Conservation (phyloP, 2,113 vertebrate species). For the Oncorhynchus kisutch region DNA sequence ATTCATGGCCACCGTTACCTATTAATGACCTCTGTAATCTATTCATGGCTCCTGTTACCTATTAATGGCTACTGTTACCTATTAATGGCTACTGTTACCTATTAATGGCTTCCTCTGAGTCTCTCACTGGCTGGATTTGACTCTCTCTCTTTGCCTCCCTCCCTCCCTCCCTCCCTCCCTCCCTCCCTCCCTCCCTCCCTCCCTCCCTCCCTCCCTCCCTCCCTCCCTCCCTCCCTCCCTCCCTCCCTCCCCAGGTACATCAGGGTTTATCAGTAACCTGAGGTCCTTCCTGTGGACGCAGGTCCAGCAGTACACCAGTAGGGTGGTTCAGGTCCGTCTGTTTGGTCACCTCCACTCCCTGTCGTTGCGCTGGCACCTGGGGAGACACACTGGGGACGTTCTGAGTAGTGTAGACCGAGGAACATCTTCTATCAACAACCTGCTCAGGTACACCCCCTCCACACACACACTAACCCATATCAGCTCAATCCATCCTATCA, state of each 20-base stretch:
- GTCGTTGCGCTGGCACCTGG: constrained; percentile 87
- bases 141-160: too few species aligned
- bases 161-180: not conserved
- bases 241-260: constrained; percentile 40
- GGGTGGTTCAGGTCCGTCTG: constrained; percentile 77
- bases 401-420: constrained; percentile 86
- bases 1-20: too few species aligned
- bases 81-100: too few species aligned
- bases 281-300: constrained; percentile 88
- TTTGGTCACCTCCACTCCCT: constrained; percentile 85
- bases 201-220: not conserved
- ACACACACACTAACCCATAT: not conserved
- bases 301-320: constrained; percentile 87
- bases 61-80: too few species aligned
- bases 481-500: too few species aligned
- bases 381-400: constrained; percentile 84
- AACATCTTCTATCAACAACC: constrained; percentile 84
- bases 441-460: constrained; percentile 75
- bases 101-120: too few species aligned
- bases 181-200: not conserved
- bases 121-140: too few species aligned
- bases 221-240: not conserved
- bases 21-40: fast-evolving
- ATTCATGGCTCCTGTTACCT: too few species aligned
- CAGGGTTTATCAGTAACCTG: constrained; percentile 75